These are phyloP conservation scores for Epirrhoe alternata DNA, from an alignment of 2,888 invertebrate species.

Conservation along the genomic window DNA sequence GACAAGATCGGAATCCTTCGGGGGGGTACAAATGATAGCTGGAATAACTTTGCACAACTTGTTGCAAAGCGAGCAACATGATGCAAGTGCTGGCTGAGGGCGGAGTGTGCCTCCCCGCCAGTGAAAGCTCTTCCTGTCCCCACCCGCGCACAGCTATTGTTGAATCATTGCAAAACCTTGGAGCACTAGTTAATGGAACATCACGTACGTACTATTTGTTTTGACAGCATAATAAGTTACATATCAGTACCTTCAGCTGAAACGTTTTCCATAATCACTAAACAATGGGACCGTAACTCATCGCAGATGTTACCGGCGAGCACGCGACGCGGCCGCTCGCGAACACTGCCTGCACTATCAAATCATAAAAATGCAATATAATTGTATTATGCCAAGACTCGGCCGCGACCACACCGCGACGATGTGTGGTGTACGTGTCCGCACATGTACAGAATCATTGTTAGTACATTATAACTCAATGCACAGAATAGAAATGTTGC, in stretches of 20 bases:
- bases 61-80: no score
- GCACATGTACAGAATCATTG: no score
- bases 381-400: not conserved
- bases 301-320: not conserved
- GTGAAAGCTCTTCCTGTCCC: no score
- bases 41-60: no score
- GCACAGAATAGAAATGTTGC: not conserved
- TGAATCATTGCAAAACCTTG: no score
- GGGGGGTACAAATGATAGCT: no score
- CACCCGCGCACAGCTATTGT: no score
- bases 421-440: not conserved
- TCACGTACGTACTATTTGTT: not conserved
- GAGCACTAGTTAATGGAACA: not conserved
- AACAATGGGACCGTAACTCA: not conserved
- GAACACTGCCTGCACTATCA: conserved; percentile 1
- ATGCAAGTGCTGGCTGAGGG: no score
- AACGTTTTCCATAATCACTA: not conserved
- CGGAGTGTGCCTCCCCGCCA: no score
- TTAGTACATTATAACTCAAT: no score
- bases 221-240: not conserved
- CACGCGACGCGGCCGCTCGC: not conserved
- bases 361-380: conserved; percentile 10
- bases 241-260: not conserved
- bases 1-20: no score
- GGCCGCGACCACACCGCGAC: not conserved